phyloP scores from a whole-genome alignment of 2,797 vertebrate genomes.

The Neosalanx taihuensis region DNA sequence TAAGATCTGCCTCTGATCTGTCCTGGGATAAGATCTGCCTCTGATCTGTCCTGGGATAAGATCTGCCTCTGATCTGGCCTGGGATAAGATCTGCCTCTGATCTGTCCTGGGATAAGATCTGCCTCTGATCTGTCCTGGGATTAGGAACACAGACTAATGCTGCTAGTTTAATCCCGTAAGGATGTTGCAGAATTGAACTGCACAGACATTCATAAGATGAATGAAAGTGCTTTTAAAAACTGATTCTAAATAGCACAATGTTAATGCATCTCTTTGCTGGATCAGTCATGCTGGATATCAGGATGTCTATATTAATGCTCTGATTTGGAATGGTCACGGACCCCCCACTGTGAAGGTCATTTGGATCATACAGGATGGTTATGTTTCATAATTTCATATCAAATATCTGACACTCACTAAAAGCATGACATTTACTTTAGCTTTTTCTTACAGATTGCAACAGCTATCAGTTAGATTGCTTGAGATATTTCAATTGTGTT shows the following conservation, averaged over 20 bases:
- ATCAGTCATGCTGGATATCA: not conserved
- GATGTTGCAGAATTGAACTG: not conserved
- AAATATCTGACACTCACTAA: not conserved
- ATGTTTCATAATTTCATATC: slow-evolving; percentile 4
- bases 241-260: not conserved
- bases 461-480: slow-evolving; percentile 29
- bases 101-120: not conserved
- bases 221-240: slow-evolving; percentile 1
- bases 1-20: not conserved
- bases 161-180: not conserved
- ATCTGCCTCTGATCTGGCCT: not conserved
- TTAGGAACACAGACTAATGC: not conserved
- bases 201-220: not conserved
- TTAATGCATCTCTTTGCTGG: not conserved
- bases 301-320: not conserved
- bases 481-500: slow-evolving; percentile 69
- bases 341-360: not conserved
- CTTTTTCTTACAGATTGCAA: slow-evolving; percentile 7
- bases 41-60: not conserved
- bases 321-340: not conserved
- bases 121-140: not conserved
- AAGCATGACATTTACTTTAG: slow-evolving; percentile 1
- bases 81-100: not conserved
- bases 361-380: not conserved
- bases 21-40: not conserved